Percentiles rank a stretch among this genome's conserved stretches.
Evolutionary conservation across 1,140 invertebrate genomes (phyloP).

Genomic region (Philopotamus ludificatus): DNA sequence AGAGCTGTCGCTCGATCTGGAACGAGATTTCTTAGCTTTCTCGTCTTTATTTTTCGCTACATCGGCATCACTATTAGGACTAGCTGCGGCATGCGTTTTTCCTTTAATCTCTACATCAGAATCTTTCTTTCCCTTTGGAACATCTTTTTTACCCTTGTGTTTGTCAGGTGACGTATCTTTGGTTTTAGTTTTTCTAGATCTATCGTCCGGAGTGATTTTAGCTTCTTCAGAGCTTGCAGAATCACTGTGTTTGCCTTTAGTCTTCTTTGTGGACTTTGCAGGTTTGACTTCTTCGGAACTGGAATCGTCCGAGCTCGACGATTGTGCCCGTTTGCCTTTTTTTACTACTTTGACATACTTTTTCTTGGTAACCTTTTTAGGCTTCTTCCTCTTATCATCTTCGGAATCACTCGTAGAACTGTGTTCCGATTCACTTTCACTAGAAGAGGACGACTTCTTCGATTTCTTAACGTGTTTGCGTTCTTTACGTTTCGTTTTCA

Average conservation of each 20-base stretch:
- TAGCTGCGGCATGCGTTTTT: conserved; percentile 41
- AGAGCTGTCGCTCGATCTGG: conserved; percentile 45
- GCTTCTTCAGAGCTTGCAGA: conserved; percentile 36
- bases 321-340: conserved; percentile 52
- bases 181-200: conserved; percentile 51
- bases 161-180: conserved; percentile 50
- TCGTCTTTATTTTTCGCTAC: conserved; percentile 47
- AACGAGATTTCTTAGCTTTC: conserved; percentile 48
- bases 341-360: conserved; percentile 53
- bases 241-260: conserved; percentile 46
- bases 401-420: conserved; percentile 64
- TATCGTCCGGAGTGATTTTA: conserved; percentile 36
- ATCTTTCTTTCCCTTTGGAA: conserved; percentile 24
- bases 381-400: conserved; percentile 63
- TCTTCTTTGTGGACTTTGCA: conserved; percentile 54
- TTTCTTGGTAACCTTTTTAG: conserved; percentile 57
- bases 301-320: conserved; percentile 58
- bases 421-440: conserved; percentile 61
- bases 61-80: conserved; percentile 52
- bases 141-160: conserved; percentile 32
- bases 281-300: conserved; percentile 63
- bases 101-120: conserved; percentile 44
- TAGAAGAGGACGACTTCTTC: conserved; percentile 53
- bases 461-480: conserved; percentile 56
- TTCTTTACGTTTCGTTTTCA: conserved; percentile 54